phyloP scores from a whole-genome alignment of 2,888 invertebrate genomes.

The Teinopalpus imperialis region DNA sequence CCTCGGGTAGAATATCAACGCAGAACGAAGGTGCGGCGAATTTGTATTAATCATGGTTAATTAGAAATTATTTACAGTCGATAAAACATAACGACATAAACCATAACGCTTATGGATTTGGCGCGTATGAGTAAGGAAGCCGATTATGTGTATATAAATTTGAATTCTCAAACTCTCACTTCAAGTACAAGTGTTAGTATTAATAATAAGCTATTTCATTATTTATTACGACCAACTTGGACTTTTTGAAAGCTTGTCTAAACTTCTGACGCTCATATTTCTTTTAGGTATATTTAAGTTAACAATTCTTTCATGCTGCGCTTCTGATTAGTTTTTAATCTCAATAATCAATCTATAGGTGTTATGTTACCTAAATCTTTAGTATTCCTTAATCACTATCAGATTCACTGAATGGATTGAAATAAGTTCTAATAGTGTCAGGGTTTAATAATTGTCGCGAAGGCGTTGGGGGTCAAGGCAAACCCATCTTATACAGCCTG shows the following conservation, averaged over 20 bases:
- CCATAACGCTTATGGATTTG: no score
- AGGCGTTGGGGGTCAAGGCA: conserved; percentile 67
- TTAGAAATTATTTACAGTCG: conserved; percentile 16
- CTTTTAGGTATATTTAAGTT: no score
- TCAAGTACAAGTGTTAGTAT: neutral
- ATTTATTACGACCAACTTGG: no score
- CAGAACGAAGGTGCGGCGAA: conserved; percentile 8
- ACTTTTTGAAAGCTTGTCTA: no score
- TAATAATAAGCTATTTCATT: no score
- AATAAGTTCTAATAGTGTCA: conserved; percentile 57
- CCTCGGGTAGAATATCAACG: conserved; percentile 30
- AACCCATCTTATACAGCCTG: conserved; percentile 50
- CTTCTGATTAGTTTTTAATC: conserved; percentile 18
- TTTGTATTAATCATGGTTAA: conserved; percentile 21
- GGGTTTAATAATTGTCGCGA: conserved; percentile 54
- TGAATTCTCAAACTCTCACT: conserved; percentile 15
- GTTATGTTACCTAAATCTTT: conserved; percentile 13
- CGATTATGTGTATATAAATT: neutral
- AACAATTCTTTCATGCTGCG: conserved; percentile 9
- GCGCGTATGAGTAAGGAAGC: conserved; percentile 5
- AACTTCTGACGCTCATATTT: no score
- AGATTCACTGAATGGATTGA: conserved; percentile 31
- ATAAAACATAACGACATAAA: conserved; percentile 6
- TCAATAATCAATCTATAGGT: conserved; percentile 11
- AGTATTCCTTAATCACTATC: conserved; percentile 20